Evolutionary conservation across 2,888 invertebrate species (phyloP).

Genomic region (Caenorhabditis sinica): DNA sequence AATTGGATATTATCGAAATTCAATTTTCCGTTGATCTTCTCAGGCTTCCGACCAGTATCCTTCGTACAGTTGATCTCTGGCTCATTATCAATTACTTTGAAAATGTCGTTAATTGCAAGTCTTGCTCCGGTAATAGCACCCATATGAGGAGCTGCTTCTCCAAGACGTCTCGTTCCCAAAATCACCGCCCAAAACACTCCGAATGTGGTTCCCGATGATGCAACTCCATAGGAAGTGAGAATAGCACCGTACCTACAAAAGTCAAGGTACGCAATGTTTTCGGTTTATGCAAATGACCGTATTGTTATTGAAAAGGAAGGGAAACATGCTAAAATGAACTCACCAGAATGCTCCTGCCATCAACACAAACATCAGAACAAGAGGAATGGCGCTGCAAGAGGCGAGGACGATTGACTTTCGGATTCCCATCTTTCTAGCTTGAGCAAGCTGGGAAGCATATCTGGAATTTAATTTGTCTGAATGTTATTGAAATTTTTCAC

Average conservation of each 20-base stretch:
- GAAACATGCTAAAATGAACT: slow-evolving; percentile 24
- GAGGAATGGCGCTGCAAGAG: slow-evolving; percentile 66
- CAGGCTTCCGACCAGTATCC: slow-evolving; percentile 84
- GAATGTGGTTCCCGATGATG: slow-evolving; percentile 77
- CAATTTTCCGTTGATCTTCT: slow-evolving; percentile 84
- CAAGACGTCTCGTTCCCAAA: slow-evolving; percentile 86
- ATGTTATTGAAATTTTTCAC: not conserved
- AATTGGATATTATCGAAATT: slow-evolving; percentile 85
- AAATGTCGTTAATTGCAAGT: slow-evolving; percentile 88
- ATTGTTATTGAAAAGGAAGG: not conserved
- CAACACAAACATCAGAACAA: slow-evolving; percentile 84
- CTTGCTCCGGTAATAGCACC: slow-evolving; percentile 90
- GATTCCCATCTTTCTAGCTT: slow-evolving; percentile 83
- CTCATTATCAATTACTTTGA: slow-evolving; percentile 85
- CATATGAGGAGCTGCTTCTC: slow-evolving; percentile 90
- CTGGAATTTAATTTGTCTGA: slow-evolving; percentile 50
- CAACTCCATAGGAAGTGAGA: slow-evolving; percentile 69
- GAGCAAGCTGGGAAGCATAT: slow-evolving; percentile 75
- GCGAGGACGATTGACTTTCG: slow-evolving; percentile 81
- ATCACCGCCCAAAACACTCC: slow-evolving; percentile 80
- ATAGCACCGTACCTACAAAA: slow-evolving; percentile 73
- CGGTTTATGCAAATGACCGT: slow-evolving; percentile 31
- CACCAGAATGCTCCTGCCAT: slow-evolving; percentile 83
- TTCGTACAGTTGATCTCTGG: slow-evolving; percentile 85
- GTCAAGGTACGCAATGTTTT: slow-evolving; percentile 18